Base-by-base conservation (phyloP, 2,797 vertebrate genomes). In the Gymnoscopelus braueri region DNA sequence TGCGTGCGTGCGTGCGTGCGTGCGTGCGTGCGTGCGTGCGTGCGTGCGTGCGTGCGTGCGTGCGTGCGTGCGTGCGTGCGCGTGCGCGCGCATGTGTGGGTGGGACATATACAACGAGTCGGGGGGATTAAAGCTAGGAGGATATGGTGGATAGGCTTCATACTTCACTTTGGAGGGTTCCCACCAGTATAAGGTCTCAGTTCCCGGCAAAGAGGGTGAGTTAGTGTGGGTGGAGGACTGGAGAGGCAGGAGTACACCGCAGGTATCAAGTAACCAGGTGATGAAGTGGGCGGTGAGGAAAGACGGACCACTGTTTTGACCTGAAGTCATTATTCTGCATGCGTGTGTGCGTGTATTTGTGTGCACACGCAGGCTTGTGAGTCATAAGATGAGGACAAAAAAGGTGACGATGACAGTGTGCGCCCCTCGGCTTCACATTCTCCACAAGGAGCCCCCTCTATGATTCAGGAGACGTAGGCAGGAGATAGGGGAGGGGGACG, bases 161-260 rank as follows among this genome's bases (percentile, higher is more conserved):
- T 64, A 39, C 35, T 53, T 60, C 35, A 23, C 26, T 50, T 29
- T 63, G 67, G 58, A 73, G 58, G 66, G 80, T 86, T 90, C 85
- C 81, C 87, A 87, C 78, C 78, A 75, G 82, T 85, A 78, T 87
- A 82, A 73, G 66, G 72, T 87, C 79, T 82, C 82, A 55, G 24
- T 70, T 69, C 70, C 47, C 29, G 66, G 76, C 53, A 55, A 11
- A 9, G 19, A 6, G 7, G 12, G 39, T 7, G 23, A 9, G 4
- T 23, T 5, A 47, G 35, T 19, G 19, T 52, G 72, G 67, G 48
- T 49, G 61, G 58, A 55, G 67, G 44, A 5, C 5, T 47, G 5
- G 44, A 12, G 12, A 13, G 50, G 47, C 12, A 13, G 47, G 12
- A 13, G 8, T 49, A 5, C 12, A 13, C 12, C 14, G 50, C 4